Evolutionary conservation across 2,888 invertebrate genomes (phyloP).

Genomic region (Lumbricus terrestris): DNA sequence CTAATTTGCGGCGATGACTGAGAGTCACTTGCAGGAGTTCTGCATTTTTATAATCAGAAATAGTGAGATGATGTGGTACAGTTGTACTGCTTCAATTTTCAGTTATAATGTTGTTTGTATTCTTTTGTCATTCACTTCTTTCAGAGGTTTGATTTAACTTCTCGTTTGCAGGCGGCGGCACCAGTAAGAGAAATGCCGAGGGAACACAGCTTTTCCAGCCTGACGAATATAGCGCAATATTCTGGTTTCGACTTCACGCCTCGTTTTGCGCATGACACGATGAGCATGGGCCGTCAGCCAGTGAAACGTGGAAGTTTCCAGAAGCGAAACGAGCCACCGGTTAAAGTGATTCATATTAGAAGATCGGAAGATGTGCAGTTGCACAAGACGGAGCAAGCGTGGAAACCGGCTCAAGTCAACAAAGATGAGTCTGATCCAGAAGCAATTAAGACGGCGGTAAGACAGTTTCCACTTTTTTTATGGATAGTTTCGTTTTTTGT

Average conservation of each 20-base stretch:
- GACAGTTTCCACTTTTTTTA: background rate
- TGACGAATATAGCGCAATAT: background rate
- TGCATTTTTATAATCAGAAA: background rate
- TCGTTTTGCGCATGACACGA: background rate
- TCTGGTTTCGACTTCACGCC: background rate
- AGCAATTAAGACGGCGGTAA: conserved; percentile 9
- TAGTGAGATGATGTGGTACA: too few species aligned
- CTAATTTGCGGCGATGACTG: background rate
- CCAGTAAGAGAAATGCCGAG: background rate
- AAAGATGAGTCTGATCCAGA: conserved; percentile 20
- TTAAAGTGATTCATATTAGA: background rate
- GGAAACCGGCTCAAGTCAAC: conserved; percentile 72
- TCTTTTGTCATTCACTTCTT: background rate
- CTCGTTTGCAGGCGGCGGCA: background rate
- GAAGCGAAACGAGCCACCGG: background rate
- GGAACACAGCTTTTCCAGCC: background rate
- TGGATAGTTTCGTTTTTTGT: background rate
- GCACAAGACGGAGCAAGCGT: conserved; percentile 83
- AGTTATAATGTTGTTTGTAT: background rate
- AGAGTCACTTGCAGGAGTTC: background rate
- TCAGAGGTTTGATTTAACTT: background rate
- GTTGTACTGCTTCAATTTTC: too few species aligned
- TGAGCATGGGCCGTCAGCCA: background rate
- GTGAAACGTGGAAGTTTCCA: conserved; percentile 6
- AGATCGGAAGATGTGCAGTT: conserved; percentile 71